Conservation (phyloP, 2,797 vertebrate genomes). For the Cossypha caffra region DNA sequence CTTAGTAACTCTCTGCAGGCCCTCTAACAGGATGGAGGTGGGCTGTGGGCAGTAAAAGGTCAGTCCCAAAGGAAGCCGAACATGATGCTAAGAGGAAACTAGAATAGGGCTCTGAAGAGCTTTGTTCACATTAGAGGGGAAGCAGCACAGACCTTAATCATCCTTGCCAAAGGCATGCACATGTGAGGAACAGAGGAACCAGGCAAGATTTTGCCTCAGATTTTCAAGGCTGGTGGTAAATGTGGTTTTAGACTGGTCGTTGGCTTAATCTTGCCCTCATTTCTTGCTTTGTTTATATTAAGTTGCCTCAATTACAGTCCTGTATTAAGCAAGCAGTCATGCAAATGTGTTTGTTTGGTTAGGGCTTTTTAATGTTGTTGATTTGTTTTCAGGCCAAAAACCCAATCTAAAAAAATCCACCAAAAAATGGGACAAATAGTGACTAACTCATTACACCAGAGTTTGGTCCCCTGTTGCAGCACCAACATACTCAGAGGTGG, state of each 20-base stretch:
- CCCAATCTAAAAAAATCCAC: background rate
- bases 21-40: constrained; percentile 48
- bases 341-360: background rate
- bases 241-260: background rate
- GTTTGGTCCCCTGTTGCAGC: background rate
- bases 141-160: constrained; percentile 53
- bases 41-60: constrained; percentile 56
- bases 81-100: constrained; percentile 50
- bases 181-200: background rate
- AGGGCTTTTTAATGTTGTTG: background rate
- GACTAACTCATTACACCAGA: background rate
- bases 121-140: constrained; percentile 28
- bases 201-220: background rate
- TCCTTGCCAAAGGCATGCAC: background rate
- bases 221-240: constrained; percentile 1
- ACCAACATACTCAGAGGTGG: background rate
- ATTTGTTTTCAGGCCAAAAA: background rate
- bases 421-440: background rate
- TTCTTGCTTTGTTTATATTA: background rate
- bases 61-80: constrained; percentile 74
- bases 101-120: constrained; percentile 18
- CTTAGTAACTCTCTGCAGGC: constrained; percentile 60
- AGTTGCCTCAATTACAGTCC: background rate
- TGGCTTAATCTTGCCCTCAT: background rate
- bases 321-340: background rate